Conservation (phyloP, 1,140 invertebrate genomes). For the Drosophila neocordata region DNA sequence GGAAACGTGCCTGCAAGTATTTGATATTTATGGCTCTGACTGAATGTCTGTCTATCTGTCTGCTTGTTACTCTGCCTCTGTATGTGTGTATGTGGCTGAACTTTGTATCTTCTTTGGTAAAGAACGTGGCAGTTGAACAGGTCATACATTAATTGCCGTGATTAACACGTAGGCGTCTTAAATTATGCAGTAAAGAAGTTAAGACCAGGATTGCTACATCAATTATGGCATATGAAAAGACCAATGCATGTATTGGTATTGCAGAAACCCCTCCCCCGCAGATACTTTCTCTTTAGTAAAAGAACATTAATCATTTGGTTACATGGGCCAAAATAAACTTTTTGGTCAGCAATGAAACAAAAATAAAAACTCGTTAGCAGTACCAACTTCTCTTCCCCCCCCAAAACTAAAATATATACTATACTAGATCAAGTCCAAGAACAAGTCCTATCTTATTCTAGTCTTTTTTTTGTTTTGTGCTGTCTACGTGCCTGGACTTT, state of each 20-base stretch:
- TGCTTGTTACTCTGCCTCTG: conserved; percentile 26
- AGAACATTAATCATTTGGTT: conserved; percentile 71
- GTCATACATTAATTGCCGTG: conserved; percentile 69
- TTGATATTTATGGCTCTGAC: conserved; percentile 66
- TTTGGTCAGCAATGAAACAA: conserved; percentile 61
- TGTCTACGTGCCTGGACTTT: conserved; percentile 63
- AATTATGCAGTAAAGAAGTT: conserved; percentile 65
- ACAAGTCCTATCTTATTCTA: neutral
- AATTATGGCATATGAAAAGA: conserved; percentile 63
- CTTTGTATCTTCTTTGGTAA: conserved; percentile 12
- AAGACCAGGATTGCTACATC: conserved; percentile 50
- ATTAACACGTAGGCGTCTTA: conserved; percentile 77
- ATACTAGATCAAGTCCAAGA: conserved; percentile 13
- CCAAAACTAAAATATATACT: neutral
- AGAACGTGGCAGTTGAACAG: conserved; percentile 30
- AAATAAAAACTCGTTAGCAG: conserved; percentile 77
- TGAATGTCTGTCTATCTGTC: conserved; percentile 37
- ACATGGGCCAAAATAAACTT: conserved; percentile 56
- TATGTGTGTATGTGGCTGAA: conserved; percentile 1
- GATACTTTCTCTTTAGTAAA: conserved; percentile 6
- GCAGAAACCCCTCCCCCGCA: neutral
- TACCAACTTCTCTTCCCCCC: neutral
- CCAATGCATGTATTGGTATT: conserved; percentile 33
- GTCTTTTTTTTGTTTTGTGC: neutral
- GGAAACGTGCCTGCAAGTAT: conserved; percentile 51